Evolutionary conservation across 35 echinoderm and acorn worm genomes (phyloP).

Genomic region (Heliocidaris tuberculata): DNA sequence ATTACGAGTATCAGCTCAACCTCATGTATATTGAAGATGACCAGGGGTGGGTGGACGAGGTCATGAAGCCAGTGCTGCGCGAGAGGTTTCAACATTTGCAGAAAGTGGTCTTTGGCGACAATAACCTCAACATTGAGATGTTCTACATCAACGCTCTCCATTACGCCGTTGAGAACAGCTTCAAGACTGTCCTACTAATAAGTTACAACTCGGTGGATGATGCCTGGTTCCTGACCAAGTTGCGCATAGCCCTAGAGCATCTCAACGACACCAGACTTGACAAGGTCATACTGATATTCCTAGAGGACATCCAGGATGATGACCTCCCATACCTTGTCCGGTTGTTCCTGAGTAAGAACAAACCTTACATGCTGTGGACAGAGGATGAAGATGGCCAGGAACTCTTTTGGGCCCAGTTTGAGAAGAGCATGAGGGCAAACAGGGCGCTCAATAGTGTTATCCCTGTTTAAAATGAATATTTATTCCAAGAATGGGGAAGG

Average conservation of each 20-base stretch:
- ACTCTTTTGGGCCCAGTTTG: not conserved
- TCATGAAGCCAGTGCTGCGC: not conserved
- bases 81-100: not conserved
- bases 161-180: not conserved
- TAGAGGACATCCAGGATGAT: constrained; percentile 10
- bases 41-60: not conserved
- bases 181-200: not conserved
- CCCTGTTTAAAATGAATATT: not conserved
- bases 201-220: not conserved
- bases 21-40: not conserved
- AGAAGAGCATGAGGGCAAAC: constrained; percentile 3
- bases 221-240: constrained; percentile 18
- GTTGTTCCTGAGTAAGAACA: constrained; percentile 3
- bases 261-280: not conserved
- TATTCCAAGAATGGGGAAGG: too few species aligned
- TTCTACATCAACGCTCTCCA: constrained; percentile 8
- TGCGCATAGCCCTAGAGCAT: not conserved
- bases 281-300: not conserved
- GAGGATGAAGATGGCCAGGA: constrained; percentile 19
- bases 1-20: not conserved
- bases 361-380: constrained; percentile 1
- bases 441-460: not conserved
- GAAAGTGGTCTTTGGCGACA: not conserved
- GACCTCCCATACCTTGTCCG: not conserved
- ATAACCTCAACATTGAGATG: not conserved